A percentile compares a stretch with the other conserved stretches of the same genome.
These are phyloP conservation scores for Acrobasis suavella DNA, from an alignment of 2,888 invertebrate genomes.

Conservation along the genomic window DNA sequence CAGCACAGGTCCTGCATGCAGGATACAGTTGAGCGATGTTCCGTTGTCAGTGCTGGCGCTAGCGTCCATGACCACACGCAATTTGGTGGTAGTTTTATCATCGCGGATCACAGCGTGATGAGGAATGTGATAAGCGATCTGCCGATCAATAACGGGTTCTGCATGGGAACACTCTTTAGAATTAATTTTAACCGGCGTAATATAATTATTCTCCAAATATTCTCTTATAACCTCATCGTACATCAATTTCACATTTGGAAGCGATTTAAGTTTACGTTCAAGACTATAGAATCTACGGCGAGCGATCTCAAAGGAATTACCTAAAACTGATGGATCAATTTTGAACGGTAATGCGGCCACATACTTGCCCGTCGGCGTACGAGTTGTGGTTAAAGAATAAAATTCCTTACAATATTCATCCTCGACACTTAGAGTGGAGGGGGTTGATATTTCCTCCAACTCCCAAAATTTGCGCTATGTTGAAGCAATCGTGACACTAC, in stretches of 20 bases:
- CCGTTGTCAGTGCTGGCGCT: neutral
- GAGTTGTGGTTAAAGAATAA: no score
- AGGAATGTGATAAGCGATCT: constrained; percentile 3
- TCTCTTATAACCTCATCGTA: neutral
- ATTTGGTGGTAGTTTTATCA: neutral
- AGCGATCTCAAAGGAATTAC: no score
- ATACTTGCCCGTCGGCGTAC: neutral
- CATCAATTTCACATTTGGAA: neutral
- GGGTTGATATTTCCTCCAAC: neutral
- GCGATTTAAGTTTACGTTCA: neutral
- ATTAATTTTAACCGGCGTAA: no score
- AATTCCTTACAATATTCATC: no score
- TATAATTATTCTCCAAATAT: neutral
- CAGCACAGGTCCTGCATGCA: neutral
- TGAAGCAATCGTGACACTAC: neutral
- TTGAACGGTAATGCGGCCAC: neutral
- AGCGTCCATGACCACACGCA: constrained; percentile 16
- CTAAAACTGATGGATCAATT: no score
- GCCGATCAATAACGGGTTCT: no score
- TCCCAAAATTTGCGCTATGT: constrained; percentile 3
- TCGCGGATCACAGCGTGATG: neutral
- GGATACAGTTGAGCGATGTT: constrained; percentile 12
- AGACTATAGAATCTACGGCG: neutral
- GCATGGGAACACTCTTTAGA: no score
- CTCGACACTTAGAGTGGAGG: neutral